Evolutionary conservation across 2,888 invertebrate species (phyloP).

Genomic region (Globia sparganii): DNA sequence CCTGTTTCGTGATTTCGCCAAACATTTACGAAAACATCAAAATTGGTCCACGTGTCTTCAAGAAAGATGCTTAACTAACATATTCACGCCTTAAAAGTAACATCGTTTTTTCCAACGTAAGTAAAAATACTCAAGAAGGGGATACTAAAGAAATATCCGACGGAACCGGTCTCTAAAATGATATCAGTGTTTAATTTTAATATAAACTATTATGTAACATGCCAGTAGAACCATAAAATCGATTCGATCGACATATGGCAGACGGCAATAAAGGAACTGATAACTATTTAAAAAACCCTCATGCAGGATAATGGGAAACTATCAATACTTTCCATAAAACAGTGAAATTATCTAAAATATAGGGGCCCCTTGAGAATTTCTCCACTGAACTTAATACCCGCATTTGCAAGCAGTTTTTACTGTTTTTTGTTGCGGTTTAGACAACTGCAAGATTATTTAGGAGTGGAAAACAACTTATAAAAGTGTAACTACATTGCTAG

Average conservation of each 20-base stretch:
- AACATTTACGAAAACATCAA: slow-evolving; percentile 45
- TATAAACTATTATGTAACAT: slow-evolving; percentile 47
- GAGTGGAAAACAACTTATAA: slow-evolving; percentile 13
- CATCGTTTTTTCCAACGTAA: slow-evolving; percentile 13
- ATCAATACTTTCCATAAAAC: slow-evolving; percentile 75
- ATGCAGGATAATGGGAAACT: slow-evolving; percentile 71
- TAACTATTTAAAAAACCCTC: slow-evolving; percentile 78
- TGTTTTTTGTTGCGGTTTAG: slow-evolving; percentile 63
- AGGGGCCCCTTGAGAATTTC: slow-evolving; percentile 75
- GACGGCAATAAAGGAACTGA: slow-evolving; percentile 68
- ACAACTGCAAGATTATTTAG: slow-evolving; percentile 44
- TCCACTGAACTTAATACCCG: slow-evolving; percentile 69
- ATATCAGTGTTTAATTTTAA: slow-evolving; percentile 39
- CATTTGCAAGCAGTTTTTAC: slow-evolving; percentile 71
- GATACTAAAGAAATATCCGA: slow-evolving; percentile 35
- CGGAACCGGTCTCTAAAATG: slow-evolving; percentile 51
- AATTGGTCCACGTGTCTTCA: slow-evolving; percentile 45
- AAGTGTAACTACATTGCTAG: slow-evolving; percentile 14
- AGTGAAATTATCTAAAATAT: slow-evolving; percentile 77
- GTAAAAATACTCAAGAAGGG: slow-evolving; percentile 29
- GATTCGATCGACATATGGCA: slow-evolving; percentile 67
- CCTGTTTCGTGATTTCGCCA: slow-evolving; percentile 50
- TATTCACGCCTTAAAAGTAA: slow-evolving; percentile 28
- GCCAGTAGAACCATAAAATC: slow-evolving; percentile 53
- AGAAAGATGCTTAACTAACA: slow-evolving; percentile 26